Conservation (phyloP, 37 sponge, comb jelly and placozoan species). For the Chondrilla cf. caribensis region DNA sequence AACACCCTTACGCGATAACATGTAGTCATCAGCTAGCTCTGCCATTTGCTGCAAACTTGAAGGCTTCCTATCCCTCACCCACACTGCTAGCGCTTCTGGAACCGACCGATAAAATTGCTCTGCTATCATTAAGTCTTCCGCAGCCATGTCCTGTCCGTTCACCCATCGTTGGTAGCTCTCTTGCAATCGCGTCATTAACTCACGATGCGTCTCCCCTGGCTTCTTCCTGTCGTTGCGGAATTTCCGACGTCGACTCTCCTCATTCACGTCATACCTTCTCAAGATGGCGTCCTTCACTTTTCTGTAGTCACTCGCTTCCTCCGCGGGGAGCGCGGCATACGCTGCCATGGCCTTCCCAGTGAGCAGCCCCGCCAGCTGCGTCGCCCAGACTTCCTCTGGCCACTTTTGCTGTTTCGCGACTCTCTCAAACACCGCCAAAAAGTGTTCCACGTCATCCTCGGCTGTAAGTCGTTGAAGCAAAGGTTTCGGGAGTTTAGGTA, state of each 20-base stretch:
- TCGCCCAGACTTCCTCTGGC: conserved; percentile 5
- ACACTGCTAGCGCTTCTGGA: conserved; percentile 23
- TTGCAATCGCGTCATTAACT: conserved; percentile 6
- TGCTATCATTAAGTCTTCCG: conserved; percentile 11
- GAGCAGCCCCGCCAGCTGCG: conserved; percentile 23
- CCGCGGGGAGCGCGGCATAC: conserved; percentile 30
- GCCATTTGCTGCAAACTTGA: conserved; percentile 20
- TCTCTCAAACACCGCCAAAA: background rate
- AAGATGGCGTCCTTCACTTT: conserved; percentile 38
- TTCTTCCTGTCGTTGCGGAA: conserved; percentile 23
- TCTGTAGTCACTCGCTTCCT: conserved; percentile 29
- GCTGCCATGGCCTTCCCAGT: conserved; percentile 44
- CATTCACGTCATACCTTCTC: conserved; percentile 31
- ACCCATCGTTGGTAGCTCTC: conserved; percentile 25
- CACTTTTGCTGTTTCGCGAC: background rate
- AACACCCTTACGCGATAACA: no score
- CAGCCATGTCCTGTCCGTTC: background rate
- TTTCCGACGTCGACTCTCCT: conserved; percentile 38
- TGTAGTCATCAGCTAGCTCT: no score
- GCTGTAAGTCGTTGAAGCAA: background rate
- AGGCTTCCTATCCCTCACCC: conserved; percentile 37
- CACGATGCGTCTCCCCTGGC: conserved; percentile 32
- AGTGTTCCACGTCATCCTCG: background rate
- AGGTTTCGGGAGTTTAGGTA: background rate
- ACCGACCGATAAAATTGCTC: conserved; percentile 37